These are phyloP conservation scores for Azemiops feae DNA, from an alignment of 2,113 vertebrate genomes.

Conservation along the genomic window DNA sequence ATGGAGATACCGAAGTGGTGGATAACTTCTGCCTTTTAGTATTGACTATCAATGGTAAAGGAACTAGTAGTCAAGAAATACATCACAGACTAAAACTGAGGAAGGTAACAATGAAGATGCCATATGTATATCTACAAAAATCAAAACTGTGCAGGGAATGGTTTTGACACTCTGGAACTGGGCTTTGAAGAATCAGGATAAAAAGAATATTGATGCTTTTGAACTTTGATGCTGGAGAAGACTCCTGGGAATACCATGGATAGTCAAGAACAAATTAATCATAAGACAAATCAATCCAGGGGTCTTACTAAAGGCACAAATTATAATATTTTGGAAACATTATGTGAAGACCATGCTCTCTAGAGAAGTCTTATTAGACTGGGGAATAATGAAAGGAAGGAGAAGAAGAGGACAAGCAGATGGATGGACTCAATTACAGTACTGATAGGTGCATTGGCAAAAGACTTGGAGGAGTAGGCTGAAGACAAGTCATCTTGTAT, in stretches of 20 bases:
- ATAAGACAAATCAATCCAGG: background rate
- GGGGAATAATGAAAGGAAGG: background rate
- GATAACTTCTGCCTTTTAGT: background rate
- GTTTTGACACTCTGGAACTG: background rate
- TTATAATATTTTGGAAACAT: background rate
- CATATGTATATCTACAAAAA: background rate
- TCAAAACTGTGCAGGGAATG: background rate
- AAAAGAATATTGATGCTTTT: background rate
- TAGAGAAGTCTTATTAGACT: background rate
- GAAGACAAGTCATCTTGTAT: background rate
- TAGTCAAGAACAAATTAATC: background rate
- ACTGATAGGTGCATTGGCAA: background rate
- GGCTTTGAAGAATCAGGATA: background rate
- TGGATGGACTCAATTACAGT: background rate
- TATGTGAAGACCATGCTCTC: background rate
- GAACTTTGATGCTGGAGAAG: background rate
- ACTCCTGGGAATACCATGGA: background rate
- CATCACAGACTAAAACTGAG: background rate
- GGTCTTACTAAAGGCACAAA: background rate
- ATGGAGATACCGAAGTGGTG: background rate
- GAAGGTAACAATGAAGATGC: background rate
- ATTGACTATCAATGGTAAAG: background rate
- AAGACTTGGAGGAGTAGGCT: background rate
- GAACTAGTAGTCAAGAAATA: background rate
- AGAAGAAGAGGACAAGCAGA: background rate